phyloP scores from a whole-genome alignment of 1,140 invertebrate genomes.

The Nephila pilipes region DNA sequence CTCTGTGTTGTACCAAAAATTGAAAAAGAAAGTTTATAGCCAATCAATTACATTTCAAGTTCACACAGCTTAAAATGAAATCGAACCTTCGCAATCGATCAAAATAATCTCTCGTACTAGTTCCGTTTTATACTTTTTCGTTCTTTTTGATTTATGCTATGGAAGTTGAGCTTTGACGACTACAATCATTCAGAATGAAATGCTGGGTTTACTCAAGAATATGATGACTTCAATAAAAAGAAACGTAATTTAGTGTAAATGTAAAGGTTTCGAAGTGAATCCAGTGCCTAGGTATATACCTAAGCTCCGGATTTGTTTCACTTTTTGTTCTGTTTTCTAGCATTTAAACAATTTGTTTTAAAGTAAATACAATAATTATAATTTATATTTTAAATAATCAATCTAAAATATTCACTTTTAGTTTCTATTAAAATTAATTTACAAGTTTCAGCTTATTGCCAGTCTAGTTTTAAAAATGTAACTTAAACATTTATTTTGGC shows the following conservation, averaged over 20 bases:
- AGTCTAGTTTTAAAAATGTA: too few species aligned
- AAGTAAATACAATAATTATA: too few species aligned
- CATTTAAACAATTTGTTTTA: too few species aligned
- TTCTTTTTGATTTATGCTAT: neutral
- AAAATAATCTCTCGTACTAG: neutral
- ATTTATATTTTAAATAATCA: too few species aligned
- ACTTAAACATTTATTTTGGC: too few species aligned
- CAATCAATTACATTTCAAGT: conserved; percentile 28
- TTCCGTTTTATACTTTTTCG: neutral
- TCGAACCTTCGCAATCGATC: neutral
- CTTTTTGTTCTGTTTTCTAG: too few species aligned
- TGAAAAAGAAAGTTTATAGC: neutral
- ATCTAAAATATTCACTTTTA: too few species aligned
- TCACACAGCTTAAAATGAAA: neutral
- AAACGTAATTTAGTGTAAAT: neutral
- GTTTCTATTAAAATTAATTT: too few species aligned
- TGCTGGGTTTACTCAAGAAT: neutral
- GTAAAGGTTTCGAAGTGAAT: neutral
- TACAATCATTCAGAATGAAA: neutral
- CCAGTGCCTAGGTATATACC: too few species aligned
- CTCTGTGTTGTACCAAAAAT: neutral
- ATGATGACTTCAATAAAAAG: neutral
- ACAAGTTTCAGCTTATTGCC: too few species aligned
- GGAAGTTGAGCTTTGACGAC: neutral
- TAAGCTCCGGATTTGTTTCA: too few species aligned